phyloP scores from a whole-genome alignment of 2,797 vertebrate species.

The Manis pentadactyla region DNA sequence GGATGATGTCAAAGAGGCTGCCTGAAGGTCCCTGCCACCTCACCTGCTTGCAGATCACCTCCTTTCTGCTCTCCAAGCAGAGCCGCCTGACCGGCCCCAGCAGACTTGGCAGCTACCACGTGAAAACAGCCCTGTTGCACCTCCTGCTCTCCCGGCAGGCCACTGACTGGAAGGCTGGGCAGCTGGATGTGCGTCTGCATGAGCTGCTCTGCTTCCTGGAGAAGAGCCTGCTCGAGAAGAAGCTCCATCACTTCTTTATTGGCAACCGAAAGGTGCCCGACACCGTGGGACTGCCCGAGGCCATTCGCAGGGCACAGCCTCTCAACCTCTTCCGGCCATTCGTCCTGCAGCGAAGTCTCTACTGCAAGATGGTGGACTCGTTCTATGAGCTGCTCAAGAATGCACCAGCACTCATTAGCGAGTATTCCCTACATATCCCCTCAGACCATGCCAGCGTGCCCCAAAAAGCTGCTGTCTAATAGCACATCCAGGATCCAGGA shows the following conservation, averaged over 20 bases:
- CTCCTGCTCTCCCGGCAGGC: conserved; percentile 87
- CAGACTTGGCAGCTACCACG: conserved; percentile 92
- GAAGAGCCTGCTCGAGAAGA: conserved; percentile 94
- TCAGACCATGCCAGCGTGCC: conserved; percentile 82
- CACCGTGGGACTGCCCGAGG: conserved; percentile 89
- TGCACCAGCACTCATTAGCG: conserved; percentile 91
- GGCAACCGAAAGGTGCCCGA: conserved; percentile 92
- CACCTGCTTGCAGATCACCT: conserved; percentile 94
- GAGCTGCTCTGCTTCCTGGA: conserved; percentile 93
- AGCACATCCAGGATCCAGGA: conserved; percentile 12
- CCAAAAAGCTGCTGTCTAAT: conserved; percentile 79
- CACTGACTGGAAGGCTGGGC: conserved; percentile 87
- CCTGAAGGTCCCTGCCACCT: conserved; percentile 94
- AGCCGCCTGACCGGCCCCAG: conserved; percentile 91
- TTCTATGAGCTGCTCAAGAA: conserved; percentile 97
- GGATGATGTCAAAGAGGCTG: conserved; percentile 89
- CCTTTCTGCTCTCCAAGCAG: conserved; percentile 95
- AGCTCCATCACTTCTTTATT: conserved; percentile 93
- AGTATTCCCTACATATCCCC: conserved; percentile 90
- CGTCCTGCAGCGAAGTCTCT: conserved; percentile 90
- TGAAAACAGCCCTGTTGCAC: conserved; percentile 95
- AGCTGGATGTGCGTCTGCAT: conserved; percentile 89
- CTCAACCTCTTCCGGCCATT: conserved; percentile 95
- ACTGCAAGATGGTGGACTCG: conserved; percentile 90
- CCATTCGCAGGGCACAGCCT: conserved; percentile 90